A percentile compares a stretch with the other conserved stretches of the same genome.
These are phyloP conservation scores for Camelus dromedarius DNA, from an alignment of 2,113 vertebrate species.

Conservation along the genomic window DNA sequence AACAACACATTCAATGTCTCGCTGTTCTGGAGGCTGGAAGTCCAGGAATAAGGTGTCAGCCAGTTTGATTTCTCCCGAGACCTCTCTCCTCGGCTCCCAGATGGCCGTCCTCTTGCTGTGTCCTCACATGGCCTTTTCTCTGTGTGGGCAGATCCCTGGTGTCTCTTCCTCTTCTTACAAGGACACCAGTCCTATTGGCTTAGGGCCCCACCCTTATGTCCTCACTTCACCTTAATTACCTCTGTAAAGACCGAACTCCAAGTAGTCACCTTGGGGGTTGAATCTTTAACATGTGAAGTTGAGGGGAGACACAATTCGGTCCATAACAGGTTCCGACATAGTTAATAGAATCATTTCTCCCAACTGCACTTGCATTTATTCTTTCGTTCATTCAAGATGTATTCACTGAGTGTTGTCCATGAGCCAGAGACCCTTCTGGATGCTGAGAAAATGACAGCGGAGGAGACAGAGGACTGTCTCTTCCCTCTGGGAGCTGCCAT, in stretches of 20 bases:
- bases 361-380: neutral
- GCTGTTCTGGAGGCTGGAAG: neutral
- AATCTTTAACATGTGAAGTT: neutral
- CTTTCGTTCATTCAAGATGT: neutral
- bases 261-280: neutral
- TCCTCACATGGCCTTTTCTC: neutral
- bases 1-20: neutral
- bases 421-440: neutral
- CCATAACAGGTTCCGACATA: neutral
- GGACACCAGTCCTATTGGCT: neutral
- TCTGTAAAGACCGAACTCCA: neutral
- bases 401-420: neutral
- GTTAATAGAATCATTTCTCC: neutral
- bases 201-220: neutral
- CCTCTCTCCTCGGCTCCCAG: neutral
- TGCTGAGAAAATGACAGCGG: no score
- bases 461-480: neutral
- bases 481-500: neutral
- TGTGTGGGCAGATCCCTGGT: neutral
- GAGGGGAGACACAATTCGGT: neutral
- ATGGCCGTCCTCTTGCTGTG: neutral
- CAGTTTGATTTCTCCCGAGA: neutral
- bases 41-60: neutral
- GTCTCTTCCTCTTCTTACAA: neutral
- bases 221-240: neutral